phyloP scores from a whole-genome alignment of 1,140 invertebrate species.

The Amphibalanus amphitrite region DNA sequence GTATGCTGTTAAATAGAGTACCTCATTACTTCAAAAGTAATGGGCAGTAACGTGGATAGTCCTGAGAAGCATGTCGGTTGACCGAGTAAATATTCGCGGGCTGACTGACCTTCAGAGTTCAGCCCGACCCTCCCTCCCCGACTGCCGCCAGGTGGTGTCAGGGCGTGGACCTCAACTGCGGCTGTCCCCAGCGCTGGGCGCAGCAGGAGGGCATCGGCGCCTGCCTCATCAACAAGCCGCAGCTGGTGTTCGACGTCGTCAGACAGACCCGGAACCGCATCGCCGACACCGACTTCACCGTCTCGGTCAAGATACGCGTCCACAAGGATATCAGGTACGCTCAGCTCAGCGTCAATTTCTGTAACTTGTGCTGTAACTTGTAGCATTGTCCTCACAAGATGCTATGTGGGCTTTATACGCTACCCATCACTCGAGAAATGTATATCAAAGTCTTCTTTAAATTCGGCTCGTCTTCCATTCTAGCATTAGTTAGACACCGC shows the following conservation, averaged over 20 bases:
- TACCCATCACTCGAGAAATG: background rate
- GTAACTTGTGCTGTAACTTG: no score
- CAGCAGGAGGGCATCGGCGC: constrained; percentile 78
- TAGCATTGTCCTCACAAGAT: no score
- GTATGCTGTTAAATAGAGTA: background rate
- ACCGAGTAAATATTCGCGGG: constrained; percentile 19
- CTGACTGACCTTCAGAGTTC: no score
- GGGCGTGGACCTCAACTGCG: constrained; percentile 91
- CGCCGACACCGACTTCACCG: constrained; percentile 45
- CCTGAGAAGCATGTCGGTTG: background rate
- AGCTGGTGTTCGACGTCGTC: constrained; percentile 64
- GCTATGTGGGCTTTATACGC: background rate
- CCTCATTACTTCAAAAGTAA: background rate
- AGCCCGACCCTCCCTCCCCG: no score
- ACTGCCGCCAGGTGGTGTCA: constrained; percentile 31
- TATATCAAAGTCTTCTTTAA: background rate
- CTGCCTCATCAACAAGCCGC: constrained; percentile 60
- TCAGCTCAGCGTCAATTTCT: no score
- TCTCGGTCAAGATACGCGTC: constrained; percentile 85
- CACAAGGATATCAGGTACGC: constrained; percentile 31
- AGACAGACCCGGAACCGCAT: constrained; percentile 52
- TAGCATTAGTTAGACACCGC: no score
- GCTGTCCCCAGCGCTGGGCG: constrained; percentile 91
- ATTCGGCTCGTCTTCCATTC: background rate
- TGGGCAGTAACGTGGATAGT: background rate